Base-by-base conservation (phyloP, 2,888 invertebrate species). In the Drosophila phalerata region DNA sequence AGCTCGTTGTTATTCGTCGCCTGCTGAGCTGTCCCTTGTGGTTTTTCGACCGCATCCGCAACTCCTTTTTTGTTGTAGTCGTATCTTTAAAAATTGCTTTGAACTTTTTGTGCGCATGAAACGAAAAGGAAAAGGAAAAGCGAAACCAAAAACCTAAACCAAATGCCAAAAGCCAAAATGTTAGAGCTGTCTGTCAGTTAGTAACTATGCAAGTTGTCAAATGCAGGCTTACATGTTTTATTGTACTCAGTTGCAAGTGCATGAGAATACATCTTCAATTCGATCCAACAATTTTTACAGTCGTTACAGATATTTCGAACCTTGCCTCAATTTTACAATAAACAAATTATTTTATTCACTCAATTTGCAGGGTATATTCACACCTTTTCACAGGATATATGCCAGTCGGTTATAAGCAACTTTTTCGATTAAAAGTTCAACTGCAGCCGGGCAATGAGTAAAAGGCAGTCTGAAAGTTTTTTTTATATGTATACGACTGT, bases 31-130 rank as follows among this genome's bases (percentile, higher is more conserved):
- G 42, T 78, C 81, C 69, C 78, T 62, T 60, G 69, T 81, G 71
- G 53, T 52, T 45, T 49, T 48, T 15, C 43, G 49, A 62, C 79
- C 69, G 42, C 64, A 76, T 60, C 61, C 61, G 45, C 51, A 75
- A 62, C 69, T 69, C 38, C 73, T 43, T 58, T 34, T 17, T 47
- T 51, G 38, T 45, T 47, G 38, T 56, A 58, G 43, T 42, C 52
- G 68, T 67, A 72, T 69, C 73, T 78, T 86, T 69, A 71, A 88
- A 88, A 84, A 84, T 87, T 52, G 71, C 85, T 87, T 89, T 87
- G 79, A 85, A 79, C 49, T 76, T 74, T 76, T 45, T 37, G 25
- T 43, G 56, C 25, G n/a, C 53, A 65, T 42, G 34, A 48, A 60
- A 48, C 56, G 58, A 67, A 64, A 53, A 57, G 51, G 34, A 30